A percentile compares a stretch with the other conserved stretches of the same genome.
These are phyloP conservation scores for Phymastichus coffea DNA, from an alignment of 1,140 invertebrate genomes.

Conservation along the genomic window DNA sequence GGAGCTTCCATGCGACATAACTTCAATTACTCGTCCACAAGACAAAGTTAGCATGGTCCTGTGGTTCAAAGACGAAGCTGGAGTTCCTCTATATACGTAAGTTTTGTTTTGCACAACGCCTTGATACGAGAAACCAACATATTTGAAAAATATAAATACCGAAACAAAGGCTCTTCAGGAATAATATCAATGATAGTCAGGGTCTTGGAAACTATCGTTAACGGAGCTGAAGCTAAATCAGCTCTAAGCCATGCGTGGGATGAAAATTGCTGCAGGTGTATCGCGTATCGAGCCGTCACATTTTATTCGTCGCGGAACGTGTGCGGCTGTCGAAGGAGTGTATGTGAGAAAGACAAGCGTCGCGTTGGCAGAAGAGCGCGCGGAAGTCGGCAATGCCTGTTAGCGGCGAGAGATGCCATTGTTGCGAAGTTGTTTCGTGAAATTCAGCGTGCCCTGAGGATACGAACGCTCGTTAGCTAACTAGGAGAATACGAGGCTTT, in stretches of 20 bases:
- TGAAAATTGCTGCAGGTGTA: too few species aligned
- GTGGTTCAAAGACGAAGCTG: conserved; percentile 80
- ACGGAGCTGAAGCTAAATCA: too few species aligned
- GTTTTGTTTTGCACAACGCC: too few species aligned
- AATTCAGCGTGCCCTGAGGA: conserved; percentile 39
- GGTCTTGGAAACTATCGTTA: too few species aligned
- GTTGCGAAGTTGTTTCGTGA: conserved; percentile 46
- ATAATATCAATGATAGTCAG: too few species aligned
- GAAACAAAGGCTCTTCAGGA: conserved; percentile 26
- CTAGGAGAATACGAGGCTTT: conserved; percentile 25
- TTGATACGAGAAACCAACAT: too few species aligned
- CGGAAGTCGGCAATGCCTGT: conserved; percentile 21
- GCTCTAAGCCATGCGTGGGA: too few species aligned
- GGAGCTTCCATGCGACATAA: conserved; percentile 79
- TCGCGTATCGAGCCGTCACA: too few species aligned
- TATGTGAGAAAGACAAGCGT: too few species aligned
- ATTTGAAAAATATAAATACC: conserved; percentile 10
- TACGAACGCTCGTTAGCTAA: conserved; percentile 36
- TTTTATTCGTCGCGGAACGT: too few species aligned
- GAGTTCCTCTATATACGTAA: conserved; percentile 84
- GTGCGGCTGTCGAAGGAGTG: too few species aligned
- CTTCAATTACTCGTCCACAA: conserved; percentile 66
- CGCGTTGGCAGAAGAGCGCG: background rate
- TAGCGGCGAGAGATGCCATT: conserved; percentile 37
- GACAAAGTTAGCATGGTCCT: conserved; percentile 78